These are phyloP conservation scores for Myotis daubentonii DNA, from an alignment of 2,797 vertebrate genomes.

Conservation along the genomic window DNA sequence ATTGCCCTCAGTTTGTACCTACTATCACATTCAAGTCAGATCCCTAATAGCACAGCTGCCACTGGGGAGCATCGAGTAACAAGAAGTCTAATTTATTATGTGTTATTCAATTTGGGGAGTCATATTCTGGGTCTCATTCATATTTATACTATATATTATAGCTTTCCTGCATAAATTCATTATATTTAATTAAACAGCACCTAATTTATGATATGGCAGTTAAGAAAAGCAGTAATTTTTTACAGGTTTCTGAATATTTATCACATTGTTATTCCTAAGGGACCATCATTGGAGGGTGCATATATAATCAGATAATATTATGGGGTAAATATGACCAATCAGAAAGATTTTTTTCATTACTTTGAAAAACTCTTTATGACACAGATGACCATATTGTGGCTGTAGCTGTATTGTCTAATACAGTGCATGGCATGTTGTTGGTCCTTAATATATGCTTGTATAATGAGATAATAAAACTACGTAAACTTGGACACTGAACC, in stretches of 20 bases:
- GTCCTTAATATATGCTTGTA: background rate
- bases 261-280: background rate
- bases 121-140: background rate
- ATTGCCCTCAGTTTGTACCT: background rate
- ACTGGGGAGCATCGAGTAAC: background rate
- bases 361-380: background rate
- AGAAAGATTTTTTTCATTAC: background rate
- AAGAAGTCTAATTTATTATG: background rate
- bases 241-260: background rate
- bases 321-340: background rate
- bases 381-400: background rate
- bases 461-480: background rate
- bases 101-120: background rate
- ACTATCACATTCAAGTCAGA: background rate
- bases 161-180: background rate
- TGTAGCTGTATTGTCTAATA: no score
- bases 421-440: background rate
- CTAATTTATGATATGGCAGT: background rate
- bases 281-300: background rate
- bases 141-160: background rate
- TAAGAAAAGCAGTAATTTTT: background rate
- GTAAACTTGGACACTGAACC: background rate
- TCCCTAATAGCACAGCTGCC: background rate
- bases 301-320: background rate
- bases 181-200: background rate